Base-by-base conservation (phyloP, 2,888 invertebrate genomes). In the Cabera pusaria region DNA sequence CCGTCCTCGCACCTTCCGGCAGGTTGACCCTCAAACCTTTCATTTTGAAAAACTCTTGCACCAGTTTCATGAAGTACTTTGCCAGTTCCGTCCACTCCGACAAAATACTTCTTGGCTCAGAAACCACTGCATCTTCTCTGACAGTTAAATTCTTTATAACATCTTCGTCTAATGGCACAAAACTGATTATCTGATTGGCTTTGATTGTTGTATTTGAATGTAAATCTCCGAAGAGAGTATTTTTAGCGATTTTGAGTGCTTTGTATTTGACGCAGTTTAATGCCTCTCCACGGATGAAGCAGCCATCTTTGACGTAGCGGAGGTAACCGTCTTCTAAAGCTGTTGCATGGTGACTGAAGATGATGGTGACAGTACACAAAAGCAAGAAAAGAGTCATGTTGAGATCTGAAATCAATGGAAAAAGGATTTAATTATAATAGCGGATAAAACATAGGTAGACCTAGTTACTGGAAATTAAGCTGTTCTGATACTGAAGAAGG, bases 61-160 rank as follows among this genome's bases (percentile, higher is more conserved):
- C 70, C 19, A 87, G 46, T 23, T 77, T 81, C 73, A 85, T 70
- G 6, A 82, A 69, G 32, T 87, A 87, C 52, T 83, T 86, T 0
- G 86, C 82, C 4, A 88, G 39, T 35, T 87, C 82, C 1, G 86
- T 64, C 88, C 88, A 88, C 41, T 88, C 88, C 0, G 86, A 87
- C 12, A 85, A 31, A 14, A 86, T 76, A 1, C 83, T 73, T 43
- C 76, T 79, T 0, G 79, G 71, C 29, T 82, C 78, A 0, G 52
- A 18, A 1, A 63, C 18, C 0, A 67, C 41, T 2, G 70, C 65
- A 1, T 54, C 52, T 2, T 77, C 76, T 24, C 63, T 59, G 0
- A 69, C 47, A 3, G 68, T 60, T 6, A 81, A 22, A 33, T 63
- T 64, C 6, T 72, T 66, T 2, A 85, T 52, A 0, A 72, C 72